phyloP scores from a whole-genome alignment of 2,888 invertebrate species.

The Leucoptera coffeella region DNA sequence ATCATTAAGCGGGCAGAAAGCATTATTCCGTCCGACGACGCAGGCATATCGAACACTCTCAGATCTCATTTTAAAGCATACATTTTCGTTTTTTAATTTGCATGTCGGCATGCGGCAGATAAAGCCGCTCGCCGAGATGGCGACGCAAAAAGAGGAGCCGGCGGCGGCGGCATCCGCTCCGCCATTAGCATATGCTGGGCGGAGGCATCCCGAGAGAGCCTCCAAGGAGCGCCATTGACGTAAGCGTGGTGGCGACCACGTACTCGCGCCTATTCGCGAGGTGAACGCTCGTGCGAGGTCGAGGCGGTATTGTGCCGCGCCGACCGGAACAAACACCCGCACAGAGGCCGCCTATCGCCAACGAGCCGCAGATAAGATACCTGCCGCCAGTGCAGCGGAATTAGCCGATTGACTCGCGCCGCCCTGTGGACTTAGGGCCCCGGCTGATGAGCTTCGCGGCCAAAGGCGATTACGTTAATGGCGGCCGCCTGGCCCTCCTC shows the following conservation, averaged over 20 bases:
- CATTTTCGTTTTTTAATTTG: slow-evolving; percentile 32
- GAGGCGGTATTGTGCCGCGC: slow-evolving; percentile 10
- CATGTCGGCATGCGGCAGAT: slow-evolving; percentile 43
- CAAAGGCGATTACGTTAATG: no score
- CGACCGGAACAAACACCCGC: slow-evolving; percentile 10
- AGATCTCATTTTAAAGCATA: slow-evolving; percentile 39
- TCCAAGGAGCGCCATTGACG: slow-evolving; percentile 13
- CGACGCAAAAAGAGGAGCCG: slow-evolving; percentile 37
- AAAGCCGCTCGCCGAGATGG: slow-evolving; percentile 32
- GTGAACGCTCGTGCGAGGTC: slow-evolving; percentile 44
- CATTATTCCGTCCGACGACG: slow-evolving; percentile 24
- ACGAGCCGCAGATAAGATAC: slow-evolving; percentile 11
- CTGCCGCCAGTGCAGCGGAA: slow-evolving; percentile 8
- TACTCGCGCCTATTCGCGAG: slow-evolving; percentile 21
- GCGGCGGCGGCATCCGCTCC: slow-evolving; percentile 43
- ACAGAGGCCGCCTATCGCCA: slow-evolving; percentile 8
- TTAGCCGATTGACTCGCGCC: no score
- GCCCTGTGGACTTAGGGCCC: no score
- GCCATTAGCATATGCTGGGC: slow-evolving; percentile 52
- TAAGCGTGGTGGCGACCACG: slow-evolving; percentile 14
- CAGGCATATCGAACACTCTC: slow-evolving; percentile 41
- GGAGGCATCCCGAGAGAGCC: slow-evolving; percentile 36
- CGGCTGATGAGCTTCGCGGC: no score
- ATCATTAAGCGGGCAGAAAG: slow-evolving; percentile 34
- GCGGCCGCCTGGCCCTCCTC: no score